Base-by-base conservation (phyloP, 2,797 vertebrate genomes). In the Periparus ater region DNA sequence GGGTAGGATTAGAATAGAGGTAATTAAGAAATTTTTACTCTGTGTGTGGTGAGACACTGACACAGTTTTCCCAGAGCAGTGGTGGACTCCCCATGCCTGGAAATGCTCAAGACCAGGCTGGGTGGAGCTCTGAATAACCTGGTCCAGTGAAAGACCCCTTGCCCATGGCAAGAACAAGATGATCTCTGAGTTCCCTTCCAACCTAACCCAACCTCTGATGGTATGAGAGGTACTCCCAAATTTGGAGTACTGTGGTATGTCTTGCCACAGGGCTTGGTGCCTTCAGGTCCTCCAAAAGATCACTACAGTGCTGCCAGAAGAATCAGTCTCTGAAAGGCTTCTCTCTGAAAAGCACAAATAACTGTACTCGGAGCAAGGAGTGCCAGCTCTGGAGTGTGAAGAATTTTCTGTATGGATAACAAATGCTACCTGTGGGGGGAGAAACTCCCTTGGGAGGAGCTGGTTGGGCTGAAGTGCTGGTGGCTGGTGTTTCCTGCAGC, bases 161-260 rank as follows among this genome's bases (percentile, higher is more conserved):
- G 27, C 9, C 78, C 48, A 15, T 32, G 34, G 34, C 26, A 48
- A 62, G 7, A 47, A 23, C 34, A 34, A 34, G 21, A 11, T 14
- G 17, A 58, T 34, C 30, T 34, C 32, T 13, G 17, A 15, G 6
- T 13, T 72, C 40, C 13, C 13, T 60, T 60, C 53, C 73, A 48
- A 6, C 16, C 6, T 19, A 20, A 78, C 11, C 34, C 34, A 44
- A 0, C 13, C 15, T 9, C 11, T 57, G 22, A 25, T 1, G 38
- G 38, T 40, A 40, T 13, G 38, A 40, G 38, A 40, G 38, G 13
- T 40, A 40, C 38, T 40, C 38, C 38, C 38, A 6, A 40, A 40
- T 40, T 40, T 40, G 38, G 16, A 8, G 13, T n/a, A 38, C 29
- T 65, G 22, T 32, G 51, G 4, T 8, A 26, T 57, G 16, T 6